A percentile compares a stretch with the other conserved stretches of the same genome.
Conservation (phyloP, 2,797 vertebrate species). For the Peromyscus aztecus region DNA sequence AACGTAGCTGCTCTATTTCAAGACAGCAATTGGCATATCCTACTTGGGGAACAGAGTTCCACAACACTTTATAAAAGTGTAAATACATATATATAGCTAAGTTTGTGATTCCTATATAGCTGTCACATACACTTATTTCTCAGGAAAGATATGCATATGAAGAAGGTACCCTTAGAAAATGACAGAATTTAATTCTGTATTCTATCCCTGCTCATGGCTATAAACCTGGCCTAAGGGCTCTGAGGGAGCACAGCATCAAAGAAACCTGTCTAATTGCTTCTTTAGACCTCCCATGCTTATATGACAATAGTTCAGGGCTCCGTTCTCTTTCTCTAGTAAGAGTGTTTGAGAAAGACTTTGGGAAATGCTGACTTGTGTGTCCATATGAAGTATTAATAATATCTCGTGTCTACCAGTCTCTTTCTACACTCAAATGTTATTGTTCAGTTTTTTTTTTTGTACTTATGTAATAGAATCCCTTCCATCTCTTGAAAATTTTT, state of each 20-base stretch:
- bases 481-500: background rate
- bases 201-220: background rate
- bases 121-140: background rate
- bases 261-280: slow-evolving; percentile 26
- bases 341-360: background rate
- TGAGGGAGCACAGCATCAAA: background rate
- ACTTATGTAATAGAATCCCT: background rate
- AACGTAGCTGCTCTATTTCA: background rate
- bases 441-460: background rate
- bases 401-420: background rate
- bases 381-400: slow-evolving; percentile 33
- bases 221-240: background rate
- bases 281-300: background rate
- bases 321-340: background rate
- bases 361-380: slow-evolving; percentile 27
- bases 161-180: background rate
- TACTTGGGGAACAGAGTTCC: background rate
- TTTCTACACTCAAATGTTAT: background rate
- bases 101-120: background rate
- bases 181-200: background rate
- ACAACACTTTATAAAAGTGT: background rate
- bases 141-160: background rate
- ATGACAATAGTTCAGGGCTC: background rate
- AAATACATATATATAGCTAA: background rate
- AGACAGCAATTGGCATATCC: background rate